Percentiles rank a stretch among this genome's conserved stretches.
Evolutionary conservation across 2,797 vertebrate species (phyloP).

Genomic region (Enteromius fasciolatus): DNA sequence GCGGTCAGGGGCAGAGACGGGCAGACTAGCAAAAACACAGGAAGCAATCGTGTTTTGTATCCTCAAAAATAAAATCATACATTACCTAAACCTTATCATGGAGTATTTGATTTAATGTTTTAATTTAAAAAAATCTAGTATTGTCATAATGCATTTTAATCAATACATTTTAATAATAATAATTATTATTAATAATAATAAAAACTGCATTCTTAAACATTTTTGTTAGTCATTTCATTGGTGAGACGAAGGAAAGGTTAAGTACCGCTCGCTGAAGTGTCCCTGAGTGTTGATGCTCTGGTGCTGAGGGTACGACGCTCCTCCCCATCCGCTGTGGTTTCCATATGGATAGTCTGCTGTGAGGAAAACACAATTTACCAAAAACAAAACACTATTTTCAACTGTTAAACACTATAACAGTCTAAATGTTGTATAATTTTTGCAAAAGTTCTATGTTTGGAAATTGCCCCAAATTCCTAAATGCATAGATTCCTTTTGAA

Average conservation of each 20-base stretch:
- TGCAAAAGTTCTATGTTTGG: not conserved
- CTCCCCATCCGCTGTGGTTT: conserved; percentile 87
- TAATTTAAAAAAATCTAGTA: not conserved
- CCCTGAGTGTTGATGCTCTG: conserved; percentile 91
- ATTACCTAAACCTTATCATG: not conserved
- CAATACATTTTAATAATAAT: not conserved
- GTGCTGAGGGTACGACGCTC: conserved; percentile 88
- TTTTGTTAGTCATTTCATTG: not conserved
- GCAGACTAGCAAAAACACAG: conserved; percentile 63
- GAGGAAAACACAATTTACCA: conserved; percentile 30
- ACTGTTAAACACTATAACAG: too few species aligned
- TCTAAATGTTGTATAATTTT: not conserved
- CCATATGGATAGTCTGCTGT: conserved; percentile 89
- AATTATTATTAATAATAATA: not conserved
- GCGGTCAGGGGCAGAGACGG: conserved; percentile 82
- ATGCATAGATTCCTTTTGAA: not conserved
- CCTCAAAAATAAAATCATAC: not conserved
- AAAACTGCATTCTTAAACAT: not conserved
- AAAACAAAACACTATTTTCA: not conserved
- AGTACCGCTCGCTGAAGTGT: conserved; percentile 92
- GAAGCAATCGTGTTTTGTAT: not conserved
- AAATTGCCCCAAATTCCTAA: not conserved
- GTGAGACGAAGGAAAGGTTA: not conserved
- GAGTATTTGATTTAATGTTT: not conserved
- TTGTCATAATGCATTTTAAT: not conserved